phyloP scores from a whole-genome alignment of 2,113 vertebrate species.

The Semicossyphus pulcher region DNA sequence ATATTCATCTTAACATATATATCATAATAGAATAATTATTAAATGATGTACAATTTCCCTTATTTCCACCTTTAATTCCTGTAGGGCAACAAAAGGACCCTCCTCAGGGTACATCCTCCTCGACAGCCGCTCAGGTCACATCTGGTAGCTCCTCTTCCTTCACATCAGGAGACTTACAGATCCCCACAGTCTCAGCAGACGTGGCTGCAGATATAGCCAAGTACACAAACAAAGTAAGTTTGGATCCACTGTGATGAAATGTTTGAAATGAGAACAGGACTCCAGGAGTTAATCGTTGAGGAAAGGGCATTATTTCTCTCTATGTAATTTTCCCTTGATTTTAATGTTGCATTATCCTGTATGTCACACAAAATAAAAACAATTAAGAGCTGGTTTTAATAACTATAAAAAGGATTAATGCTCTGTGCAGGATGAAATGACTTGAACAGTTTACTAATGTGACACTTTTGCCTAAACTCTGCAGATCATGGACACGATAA shows the following conservation, averaged over 20 bases:
- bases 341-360: neutral
- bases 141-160: slow-evolving; percentile 83
- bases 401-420: too few relatives aligned
- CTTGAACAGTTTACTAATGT: too few relatives aligned
- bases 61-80: slow-evolving; percentile 49
- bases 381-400: neutral
- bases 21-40: neutral
- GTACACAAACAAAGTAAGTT: slow-evolving; percentile 94
- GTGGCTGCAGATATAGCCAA: slow-evolving; percentile 97
- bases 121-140: slow-evolving; percentile 87
- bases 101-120: slow-evolving; percentile 88
- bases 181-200: slow-evolving; percentile 94
- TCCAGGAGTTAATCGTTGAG: neutral
- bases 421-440: neutral
- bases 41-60: neutral
- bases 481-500: slow-evolving; percentile 98
- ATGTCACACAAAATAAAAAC: neutral
- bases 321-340: neutral
- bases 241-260: neutral
- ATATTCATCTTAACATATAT: neutral
- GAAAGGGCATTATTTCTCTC: neutral
- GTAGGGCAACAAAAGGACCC: slow-evolving; percentile 94
- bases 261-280: neutral
- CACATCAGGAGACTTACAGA: slow-evolving; percentile 88
- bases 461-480: slow-evolving; percentile 42